phyloP scores from a whole-genome alignment of 1,140 invertebrate species.

The Pararge aegeria region DNA sequence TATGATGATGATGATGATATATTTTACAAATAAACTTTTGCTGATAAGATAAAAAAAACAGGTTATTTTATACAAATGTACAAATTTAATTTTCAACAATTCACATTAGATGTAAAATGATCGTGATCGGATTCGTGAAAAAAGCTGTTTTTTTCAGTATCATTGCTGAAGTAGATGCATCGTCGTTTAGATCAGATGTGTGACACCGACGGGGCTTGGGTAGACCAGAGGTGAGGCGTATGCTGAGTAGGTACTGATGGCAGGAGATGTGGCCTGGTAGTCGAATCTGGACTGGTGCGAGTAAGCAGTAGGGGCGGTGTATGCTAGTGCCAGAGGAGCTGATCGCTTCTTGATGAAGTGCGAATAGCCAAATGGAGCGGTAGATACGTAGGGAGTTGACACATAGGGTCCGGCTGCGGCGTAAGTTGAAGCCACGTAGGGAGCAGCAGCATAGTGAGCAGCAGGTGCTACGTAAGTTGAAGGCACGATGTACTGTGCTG shows the following conservation, averaged over 20 bases:
- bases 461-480: conserved; percentile 32
- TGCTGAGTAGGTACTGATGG: conserved; percentile 25
- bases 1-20: too few relatives aligned
- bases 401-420: conserved; percentile 29
- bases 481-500: conserved; percentile 33
- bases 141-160: too few relatives aligned
- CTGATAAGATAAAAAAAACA: background rate
- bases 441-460: conserved; percentile 16
- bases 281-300: conserved; percentile 44
- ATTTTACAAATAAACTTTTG: too few relatives aligned
- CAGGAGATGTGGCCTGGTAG: conserved; percentile 24
- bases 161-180: background rate
- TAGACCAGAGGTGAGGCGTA: conserved; percentile 49
- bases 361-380: conserved; percentile 39
- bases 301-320: conserved; percentile 37
- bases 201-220: conserved; percentile 14
- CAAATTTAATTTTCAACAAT: background rate
- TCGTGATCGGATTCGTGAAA: background rate
- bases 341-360: conserved; percentile 59
- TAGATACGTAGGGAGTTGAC: conserved; percentile 28
- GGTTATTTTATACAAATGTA: background rate
- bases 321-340: conserved; percentile 40
- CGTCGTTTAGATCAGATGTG: conserved; percentile 3
- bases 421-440: conserved; percentile 25
- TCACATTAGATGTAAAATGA: background rate